Base-by-base conservation (phyloP, 2,113 vertebrate genomes). In the Syngnathus typhle region DNA sequence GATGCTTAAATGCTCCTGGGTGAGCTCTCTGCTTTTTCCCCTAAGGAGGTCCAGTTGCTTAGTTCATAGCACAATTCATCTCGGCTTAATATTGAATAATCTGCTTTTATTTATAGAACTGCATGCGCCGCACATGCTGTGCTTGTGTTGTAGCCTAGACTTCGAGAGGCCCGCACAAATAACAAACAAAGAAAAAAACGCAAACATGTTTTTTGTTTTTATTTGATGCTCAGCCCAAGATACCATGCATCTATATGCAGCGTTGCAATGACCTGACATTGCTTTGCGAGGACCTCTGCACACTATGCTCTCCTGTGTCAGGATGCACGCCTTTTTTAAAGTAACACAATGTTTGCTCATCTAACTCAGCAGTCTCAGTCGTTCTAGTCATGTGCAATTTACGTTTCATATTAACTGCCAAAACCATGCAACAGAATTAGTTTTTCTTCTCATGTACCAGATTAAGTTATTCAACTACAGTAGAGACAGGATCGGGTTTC, bases 51-150 rank as follows among this genome's bases (percentile, higher is more conserved):
- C 73, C 72, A 65, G 66, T 54, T 63, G 68, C 72, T 72, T 71
- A 74, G 69, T 75, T 79, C 71, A 7, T 67, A 69, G 64, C 68
- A 65, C 72, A 71, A 61, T 67, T 12, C 71, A 68, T 75, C 71
- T 74, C 67, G 77, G 69, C 82, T 78, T 80, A 69, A 73, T 84
- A 72, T 76, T 68, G 71, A 79, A 74, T 79, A 69, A 76, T 67
- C 65, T 67, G 77, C 74, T 59, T 49, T 66, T 64, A 68, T 73
- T 69, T 60, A 11, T 69, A 71, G 60, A 38, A 1, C 39, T 39
- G 61, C 54, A 32, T 39, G 51, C 32, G 19, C 23, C 27, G 61
- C 66, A 49, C 58, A 9, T 49, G 39, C 49, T 67, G 51, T 67
- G n/a, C 41, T 51, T 58, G 37, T 65, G 13, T 21, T 41, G 59